Conservation (phyloP, 23 tunicate species). For the Phallusia fumigata region DNA sequence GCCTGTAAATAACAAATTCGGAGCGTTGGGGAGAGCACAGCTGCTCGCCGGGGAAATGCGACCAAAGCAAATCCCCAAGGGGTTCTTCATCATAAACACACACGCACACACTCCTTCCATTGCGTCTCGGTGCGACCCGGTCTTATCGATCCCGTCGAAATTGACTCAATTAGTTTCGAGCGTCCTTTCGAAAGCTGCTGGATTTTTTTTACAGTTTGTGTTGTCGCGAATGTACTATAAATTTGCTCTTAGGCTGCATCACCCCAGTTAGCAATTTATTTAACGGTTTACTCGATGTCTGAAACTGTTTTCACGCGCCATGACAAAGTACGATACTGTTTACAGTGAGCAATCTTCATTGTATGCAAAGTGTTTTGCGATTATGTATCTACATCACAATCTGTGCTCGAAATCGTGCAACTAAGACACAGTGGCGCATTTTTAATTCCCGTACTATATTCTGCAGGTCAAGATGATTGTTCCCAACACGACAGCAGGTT, state of each 20-base stretch:
- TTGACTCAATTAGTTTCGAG: conserved; percentile 12
- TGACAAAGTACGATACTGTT: too few species aligned
- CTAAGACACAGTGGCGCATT: neutral
- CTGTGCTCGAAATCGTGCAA: neutral
- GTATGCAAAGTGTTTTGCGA: too few species aligned
- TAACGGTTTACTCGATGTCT: too few species aligned
- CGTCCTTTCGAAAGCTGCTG: neutral
- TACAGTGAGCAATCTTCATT: too few species aligned
- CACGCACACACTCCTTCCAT: neutral
- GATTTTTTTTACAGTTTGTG: conserved; percentile 49
- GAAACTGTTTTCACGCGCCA: too few species aligned
- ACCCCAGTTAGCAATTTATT: too few species aligned
- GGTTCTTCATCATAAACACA: neutral
- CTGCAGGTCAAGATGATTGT: conserved; percentile 93
- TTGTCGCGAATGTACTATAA: neutral
- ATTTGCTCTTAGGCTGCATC: too few species aligned
- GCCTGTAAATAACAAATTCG: neutral
- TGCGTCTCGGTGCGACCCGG: neutral
- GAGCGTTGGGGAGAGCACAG: neutral
- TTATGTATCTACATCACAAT: too few species aligned
- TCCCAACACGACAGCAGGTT: conserved; percentile 96
- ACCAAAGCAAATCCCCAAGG: neutral
- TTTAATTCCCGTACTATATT: neutral
- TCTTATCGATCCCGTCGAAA: neutral
- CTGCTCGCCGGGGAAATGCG: neutral